Base-by-base conservation (phyloP, 1,140 invertebrate species). In the Macrotrachela quadricornifera region DNA sequence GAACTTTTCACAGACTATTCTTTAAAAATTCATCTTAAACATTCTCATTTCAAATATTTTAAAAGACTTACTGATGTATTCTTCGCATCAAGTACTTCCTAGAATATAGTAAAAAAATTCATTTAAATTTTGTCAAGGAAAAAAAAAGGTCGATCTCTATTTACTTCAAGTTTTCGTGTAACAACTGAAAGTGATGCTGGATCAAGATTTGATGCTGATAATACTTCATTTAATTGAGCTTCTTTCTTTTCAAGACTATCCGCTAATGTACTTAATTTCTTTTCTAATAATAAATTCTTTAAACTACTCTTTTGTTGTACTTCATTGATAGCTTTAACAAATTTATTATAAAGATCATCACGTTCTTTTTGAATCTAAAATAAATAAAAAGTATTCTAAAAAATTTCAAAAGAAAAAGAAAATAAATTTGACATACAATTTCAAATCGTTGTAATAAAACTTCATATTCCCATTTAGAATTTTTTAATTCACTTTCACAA, bases 301-400 rank as follows among this genome's bases (percentile, higher is more conserved):
- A 82, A 70, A 30, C 77, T 78, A 1, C 80, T 78, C 64, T 82
- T 83, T 63, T 86, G 81, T 67, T 86, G 83, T 6, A 86, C 74
- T 63, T 86, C 83, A 16, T 84, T 69, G 53, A 88, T 78, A 2
- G 82, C 80, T 51, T 78, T 76, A 13, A 81, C 75, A 66, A 87
- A 87, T 65, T 78, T 77, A 10, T 74, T 68, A 62, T 84, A 80
- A 16, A 87, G 63, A 46, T 81, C 79, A 61, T 86, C 79, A 39
- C 82, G 74, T 65, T 87, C 84, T 12, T 68, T 68, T 56, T 79
- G 71, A n/a, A 78, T 71, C 75, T 78, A 52, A 15, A 64, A 60
- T 49, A 52, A 51, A 49, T 40, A 10, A 40, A 49, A 36, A 18
- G 8, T 8, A 17, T 17, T 49, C 10, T 17, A 36, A 37, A 37